Conservation (phyloP, 2,888 invertebrate genomes). For the Xanthia togata region DNA sequence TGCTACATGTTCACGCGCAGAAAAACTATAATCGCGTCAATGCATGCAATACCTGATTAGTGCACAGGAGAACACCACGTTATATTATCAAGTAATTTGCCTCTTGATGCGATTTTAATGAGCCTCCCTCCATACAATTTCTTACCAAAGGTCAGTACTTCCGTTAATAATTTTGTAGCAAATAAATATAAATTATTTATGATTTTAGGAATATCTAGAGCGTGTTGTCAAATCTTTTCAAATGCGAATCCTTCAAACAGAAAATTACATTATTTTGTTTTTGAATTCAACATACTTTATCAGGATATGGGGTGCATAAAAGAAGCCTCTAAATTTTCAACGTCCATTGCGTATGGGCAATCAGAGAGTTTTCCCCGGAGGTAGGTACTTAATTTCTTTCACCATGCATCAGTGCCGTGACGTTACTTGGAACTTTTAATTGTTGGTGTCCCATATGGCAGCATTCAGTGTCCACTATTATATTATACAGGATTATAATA, state of each 20-base stretch:
- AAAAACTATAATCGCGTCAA: slow-evolving; percentile 16
- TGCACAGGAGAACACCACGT: background rate
- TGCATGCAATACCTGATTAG: slow-evolving; percentile 22
- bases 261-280: background rate
- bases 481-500: no score
- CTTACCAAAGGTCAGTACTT: slow-evolving; percentile 34
- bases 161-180: slow-evolving; percentile 13
- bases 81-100: slow-evolving; percentile 28
- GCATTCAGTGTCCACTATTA: background rate
- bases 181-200: background rate
- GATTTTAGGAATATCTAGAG: slow-evolving; percentile 14
- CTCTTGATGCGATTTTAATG: slow-evolving; percentile 51
- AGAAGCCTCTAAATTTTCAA: background rate
- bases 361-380: background rate
- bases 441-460: background rate
- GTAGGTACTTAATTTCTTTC: background rate
- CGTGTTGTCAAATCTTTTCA: background rate
- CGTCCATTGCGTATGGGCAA: background rate
- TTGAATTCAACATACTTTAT: background rate
- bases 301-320: background rate
- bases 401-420: no score
- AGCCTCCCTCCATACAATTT: slow-evolving; percentile 27
- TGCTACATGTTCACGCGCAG: slow-evolving; percentile 16
- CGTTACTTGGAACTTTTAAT: background rate
- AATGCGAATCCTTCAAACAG: background rate